Percentiles rank a stretch among this genome's conserved stretches.
phyloP scores from a whole-genome alignment of 1,140 invertebrate genomes.

The Octopus sinensis region DNA sequence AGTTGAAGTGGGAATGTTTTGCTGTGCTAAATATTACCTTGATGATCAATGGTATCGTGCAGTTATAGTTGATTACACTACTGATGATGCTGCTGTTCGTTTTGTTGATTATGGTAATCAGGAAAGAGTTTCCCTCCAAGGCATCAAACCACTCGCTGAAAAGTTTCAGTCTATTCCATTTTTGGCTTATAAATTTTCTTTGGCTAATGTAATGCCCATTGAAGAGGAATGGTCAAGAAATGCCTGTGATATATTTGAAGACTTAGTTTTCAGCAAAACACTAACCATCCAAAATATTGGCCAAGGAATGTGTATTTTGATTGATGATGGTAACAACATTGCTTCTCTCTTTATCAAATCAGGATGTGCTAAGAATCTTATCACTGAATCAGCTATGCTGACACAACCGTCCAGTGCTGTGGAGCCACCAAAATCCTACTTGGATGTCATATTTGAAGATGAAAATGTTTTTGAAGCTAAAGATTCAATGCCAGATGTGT shows the following conservation, averaged over 20 bases:
- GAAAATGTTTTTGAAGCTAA: background rate
- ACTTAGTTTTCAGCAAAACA: slow-evolving; percentile 29
- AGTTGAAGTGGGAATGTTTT: slow-evolving; percentile 61
- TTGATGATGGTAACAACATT: background rate
- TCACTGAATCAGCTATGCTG: background rate
- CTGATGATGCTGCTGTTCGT: slow-evolving; percentile 64
- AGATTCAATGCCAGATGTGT: background rate
- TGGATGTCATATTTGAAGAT: background rate
- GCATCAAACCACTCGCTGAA: slow-evolving; percentile 27
- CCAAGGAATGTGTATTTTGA: background rate
- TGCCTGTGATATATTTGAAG: slow-evolving; percentile 30
- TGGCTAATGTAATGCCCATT: slow-evolving; percentile 29
- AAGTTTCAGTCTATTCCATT: slow-evolving; percentile 30
- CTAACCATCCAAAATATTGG: background rate
- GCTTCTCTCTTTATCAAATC: background rate
- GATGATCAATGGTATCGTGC: slow-evolving; percentile 79
- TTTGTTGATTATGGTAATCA: slow-evolving; percentile 63
- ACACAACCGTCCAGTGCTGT: background rate
- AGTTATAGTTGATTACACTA: slow-evolving; percentile 67
- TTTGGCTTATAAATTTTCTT: slow-evolving; percentile 39
- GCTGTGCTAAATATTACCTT: slow-evolving; percentile 70
- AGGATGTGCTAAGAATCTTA: background rate
- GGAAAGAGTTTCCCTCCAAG: slow-evolving; percentile 27
- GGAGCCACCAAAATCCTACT: background rate
- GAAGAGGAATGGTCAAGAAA: slow-evolving; percentile 37